Conservation (phyloP, 2,797 vertebrate species). For the Sandelia bainsii region DNA sequence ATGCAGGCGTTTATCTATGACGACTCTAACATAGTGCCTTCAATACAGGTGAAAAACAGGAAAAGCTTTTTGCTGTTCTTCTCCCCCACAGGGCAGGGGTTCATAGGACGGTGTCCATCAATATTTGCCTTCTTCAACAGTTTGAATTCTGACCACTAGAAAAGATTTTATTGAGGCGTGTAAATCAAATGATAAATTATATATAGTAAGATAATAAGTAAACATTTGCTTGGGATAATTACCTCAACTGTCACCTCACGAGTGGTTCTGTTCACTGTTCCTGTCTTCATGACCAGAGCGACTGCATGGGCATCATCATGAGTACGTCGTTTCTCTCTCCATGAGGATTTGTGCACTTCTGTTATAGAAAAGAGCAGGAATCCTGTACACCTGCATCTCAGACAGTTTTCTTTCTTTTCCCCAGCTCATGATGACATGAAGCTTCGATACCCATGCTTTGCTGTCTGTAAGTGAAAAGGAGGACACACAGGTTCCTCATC, state of each 20-base stretch:
- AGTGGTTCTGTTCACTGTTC: neutral
- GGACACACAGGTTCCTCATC: neutral
- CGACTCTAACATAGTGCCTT: slow-evolving; percentile 44
- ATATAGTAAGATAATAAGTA: neutral
- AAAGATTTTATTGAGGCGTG: neutral
- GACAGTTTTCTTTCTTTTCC: too few relatives aligned
- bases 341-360: neutral
- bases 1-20: slow-evolving; percentile 60
- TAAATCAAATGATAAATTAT: neutral
- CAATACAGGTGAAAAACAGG: slow-evolving; percentile 41
- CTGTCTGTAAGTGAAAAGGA: neutral
- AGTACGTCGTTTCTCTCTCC: neutral
- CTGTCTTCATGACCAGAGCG: slow-evolving; percentile 10
- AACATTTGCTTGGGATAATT: neutral
- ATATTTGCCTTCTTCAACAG: neutral
- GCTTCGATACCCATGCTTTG: neutral
- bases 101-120: slow-evolving; percentile 8
- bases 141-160: slow-evolving; percentile 10
- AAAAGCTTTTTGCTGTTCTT: slow-evolving; percentile 19
- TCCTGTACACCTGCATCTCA: neutral
- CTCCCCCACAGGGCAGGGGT: slow-evolving; percentile 28
- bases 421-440: neutral
- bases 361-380: slow-evolving; percentile 18
- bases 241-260: neutral
- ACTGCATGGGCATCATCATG: rapidly evolving